phyloP scores from a whole-genome alignment of 2,797 vertebrate species.

The Catamblyrhynchus diadema region DNA sequence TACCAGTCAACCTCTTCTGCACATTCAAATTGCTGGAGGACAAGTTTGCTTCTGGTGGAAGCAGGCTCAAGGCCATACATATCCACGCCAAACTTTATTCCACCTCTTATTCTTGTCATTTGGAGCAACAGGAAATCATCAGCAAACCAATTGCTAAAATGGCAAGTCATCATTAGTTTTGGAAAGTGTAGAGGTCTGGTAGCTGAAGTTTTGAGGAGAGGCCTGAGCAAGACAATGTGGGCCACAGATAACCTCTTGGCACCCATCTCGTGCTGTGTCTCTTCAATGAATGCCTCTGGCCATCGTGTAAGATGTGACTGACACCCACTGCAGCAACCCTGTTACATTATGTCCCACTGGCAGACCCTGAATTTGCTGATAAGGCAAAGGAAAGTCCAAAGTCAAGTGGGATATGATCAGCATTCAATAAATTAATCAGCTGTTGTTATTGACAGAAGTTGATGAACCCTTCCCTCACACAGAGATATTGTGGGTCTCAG shows the following conservation, averaged over 20 bases:
- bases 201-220: not conserved
- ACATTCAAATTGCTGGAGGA: not conserved
- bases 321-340: not conserved
- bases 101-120: not conserved
- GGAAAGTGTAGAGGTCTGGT: not conserved
- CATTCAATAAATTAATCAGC: not conserved
- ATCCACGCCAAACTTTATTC: not conserved
- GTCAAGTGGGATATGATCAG: not conserved
- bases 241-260: not conserved
- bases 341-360: not conserved
- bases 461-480: not conserved
- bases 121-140: not conserved
- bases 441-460: not conserved
- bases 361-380: not conserved
- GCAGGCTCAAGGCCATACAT: not conserved
- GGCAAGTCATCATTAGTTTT: not conserved
- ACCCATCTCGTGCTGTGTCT: not conserved
- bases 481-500: not conserved
- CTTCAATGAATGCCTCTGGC: not conserved
- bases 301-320: not conserved
- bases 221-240: not conserved
- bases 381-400: not conserved
- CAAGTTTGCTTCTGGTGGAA: not conserved
- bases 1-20: not conserved
- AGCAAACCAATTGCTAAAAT: not conserved